These are phyloP conservation scores for Melieria picta DNA, from an alignment of 2,888 invertebrate genomes.

Conservation along the genomic window DNA sequence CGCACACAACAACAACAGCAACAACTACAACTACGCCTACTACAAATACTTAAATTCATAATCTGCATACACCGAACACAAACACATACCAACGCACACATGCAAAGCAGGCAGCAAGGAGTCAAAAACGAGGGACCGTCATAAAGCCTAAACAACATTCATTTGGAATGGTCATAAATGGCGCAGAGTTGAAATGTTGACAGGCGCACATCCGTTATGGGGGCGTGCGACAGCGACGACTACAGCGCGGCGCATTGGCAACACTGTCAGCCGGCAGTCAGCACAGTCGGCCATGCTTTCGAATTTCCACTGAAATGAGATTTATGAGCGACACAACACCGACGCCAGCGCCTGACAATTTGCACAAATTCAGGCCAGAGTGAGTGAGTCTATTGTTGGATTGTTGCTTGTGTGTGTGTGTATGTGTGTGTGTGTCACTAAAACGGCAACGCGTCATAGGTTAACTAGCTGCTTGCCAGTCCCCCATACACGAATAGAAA, in stretches of 20 bases:
- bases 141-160: conserved; percentile 26
- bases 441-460: no score
- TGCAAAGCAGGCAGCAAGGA: no score
- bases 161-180: conserved; percentile 52
- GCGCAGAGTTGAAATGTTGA: conserved; percentile 62
- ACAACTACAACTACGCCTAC: background rate
- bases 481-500: no score
- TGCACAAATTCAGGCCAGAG: background rate
- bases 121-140: background rate
- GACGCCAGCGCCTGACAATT: no score
- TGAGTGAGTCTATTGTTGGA: background rate
- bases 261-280: no score
- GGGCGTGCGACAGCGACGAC: conserved; percentile 8
- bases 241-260: no score
- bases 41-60: background rate
- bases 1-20: background rate
- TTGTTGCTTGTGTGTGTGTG: background rate
- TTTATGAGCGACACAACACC: no score
- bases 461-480: no score
- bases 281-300: no score
- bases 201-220: conserved; percentile 59
- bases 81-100: background rate
- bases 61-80: background rate
- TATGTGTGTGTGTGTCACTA: background rate
- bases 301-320: no score